Evolutionary conservation across 2,797 vertebrate genomes (phyloP).

Genomic region (Cetoscarus ocellatus): DNA sequence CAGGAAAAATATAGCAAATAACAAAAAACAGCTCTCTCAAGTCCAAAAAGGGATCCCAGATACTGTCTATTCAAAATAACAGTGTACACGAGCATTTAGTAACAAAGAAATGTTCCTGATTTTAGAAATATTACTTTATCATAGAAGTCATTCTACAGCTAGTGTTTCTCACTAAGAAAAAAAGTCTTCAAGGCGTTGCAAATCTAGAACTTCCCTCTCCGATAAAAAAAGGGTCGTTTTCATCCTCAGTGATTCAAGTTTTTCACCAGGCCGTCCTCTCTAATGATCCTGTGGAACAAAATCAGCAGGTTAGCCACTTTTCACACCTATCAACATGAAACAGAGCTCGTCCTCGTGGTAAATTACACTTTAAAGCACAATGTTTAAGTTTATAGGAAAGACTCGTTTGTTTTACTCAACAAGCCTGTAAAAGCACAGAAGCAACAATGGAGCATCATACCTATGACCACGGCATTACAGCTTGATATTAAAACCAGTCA

Average conservation of each 20-base stretch:
- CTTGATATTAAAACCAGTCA: too few species aligned
- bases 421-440: not conserved
- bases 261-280: conserved; percentile 82
- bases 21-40: conserved; percentile 81
- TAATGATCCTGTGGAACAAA: conserved; percentile 92
- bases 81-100: conserved; percentile 95
- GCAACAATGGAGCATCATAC: too few species aligned
- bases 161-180: conserved; percentile 98
- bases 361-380: not conserved
- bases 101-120: conserved; percentile 95
- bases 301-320: conserved; percentile 8
- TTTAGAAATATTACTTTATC: conserved; percentile 95
- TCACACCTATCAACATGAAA: not conserved
- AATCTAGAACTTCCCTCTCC: conserved; percentile 94
- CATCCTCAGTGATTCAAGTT: conserved; percentile 89
- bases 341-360: too few species aligned
- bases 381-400: too few species aligned
- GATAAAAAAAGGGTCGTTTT: conserved; percentile 92
- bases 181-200: conserved; percentile 97
- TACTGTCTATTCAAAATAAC: conserved; percentile 89
- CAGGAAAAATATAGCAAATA: conserved; percentile 78
- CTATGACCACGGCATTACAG: too few species aligned
- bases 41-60: conserved; percentile 86
- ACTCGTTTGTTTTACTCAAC: not conserved
- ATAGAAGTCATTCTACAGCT: conserved; percentile 97